A percentile compares a stretch with the other conserved stretches of the same genome.
Evolutionary conservation across 2,797 vertebrate genomes (phyloP).

Genomic region (Poeciliopsis gracilis): DNA sequence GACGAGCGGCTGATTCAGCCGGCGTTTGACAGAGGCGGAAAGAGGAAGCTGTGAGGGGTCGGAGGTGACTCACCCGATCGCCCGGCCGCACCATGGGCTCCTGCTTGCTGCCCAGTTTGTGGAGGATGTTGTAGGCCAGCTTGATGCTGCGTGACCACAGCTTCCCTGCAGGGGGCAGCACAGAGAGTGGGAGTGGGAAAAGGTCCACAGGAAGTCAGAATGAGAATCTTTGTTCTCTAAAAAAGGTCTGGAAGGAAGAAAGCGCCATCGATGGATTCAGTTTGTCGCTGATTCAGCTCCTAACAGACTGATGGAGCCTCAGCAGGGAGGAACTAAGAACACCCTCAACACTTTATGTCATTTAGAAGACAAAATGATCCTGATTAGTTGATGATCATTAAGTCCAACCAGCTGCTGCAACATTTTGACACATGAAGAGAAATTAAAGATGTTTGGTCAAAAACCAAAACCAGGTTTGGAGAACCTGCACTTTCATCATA

Average conservation of each 20-base stretch:
- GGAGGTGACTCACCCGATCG: slow-evolving; percentile 88
- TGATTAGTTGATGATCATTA: background rate
- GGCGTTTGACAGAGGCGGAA: background rate
- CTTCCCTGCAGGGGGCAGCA: slow-evolving; percentile 85
- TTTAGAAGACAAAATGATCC: background rate
- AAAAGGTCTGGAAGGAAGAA: background rate
- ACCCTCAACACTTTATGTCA: background rate
- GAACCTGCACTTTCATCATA: background rate
- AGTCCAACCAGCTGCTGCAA: background rate
- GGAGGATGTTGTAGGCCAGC: slow-evolving; percentile 98
- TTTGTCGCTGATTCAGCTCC: background rate
- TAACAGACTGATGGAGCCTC: background rate
- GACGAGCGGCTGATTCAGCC: background rate
- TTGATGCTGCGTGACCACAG: slow-evolving; percentile 99
- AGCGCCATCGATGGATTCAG: background rate
- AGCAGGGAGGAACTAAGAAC: background rate
- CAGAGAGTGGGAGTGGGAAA: slow-evolving; percentile 9
- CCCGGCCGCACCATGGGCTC: slow-evolving; percentile 98
- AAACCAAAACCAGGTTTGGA: background rate
- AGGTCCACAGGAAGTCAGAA: slow-evolving; percentile 20
- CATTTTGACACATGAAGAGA: background rate
- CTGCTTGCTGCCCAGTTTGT: slow-evolving; percentile 98
- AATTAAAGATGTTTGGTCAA: background rate
- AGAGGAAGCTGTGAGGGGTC: background rate
- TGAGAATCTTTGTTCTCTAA: background rate